Conservation (phyloP, 2,113 vertebrate genomes). For the Rostratula benghalensis region DNA sequence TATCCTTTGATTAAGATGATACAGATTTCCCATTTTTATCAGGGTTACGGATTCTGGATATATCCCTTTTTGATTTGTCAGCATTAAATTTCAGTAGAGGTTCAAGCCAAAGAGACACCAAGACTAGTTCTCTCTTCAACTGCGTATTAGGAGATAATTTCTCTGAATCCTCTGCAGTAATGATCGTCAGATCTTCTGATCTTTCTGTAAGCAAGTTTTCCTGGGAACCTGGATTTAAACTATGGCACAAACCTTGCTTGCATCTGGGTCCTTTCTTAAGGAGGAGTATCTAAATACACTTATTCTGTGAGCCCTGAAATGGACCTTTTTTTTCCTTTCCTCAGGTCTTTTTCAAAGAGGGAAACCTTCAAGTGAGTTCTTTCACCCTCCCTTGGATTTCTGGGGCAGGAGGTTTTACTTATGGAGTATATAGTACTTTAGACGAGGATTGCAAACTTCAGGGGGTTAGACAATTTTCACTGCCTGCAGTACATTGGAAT, state of each 20-base stretch:
- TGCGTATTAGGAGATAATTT: constrained; percentile 71
- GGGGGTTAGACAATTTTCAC: constrained; percentile 15
- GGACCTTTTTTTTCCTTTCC: constrained; percentile 59
- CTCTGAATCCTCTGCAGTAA: constrained; percentile 76
- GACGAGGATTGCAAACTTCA: constrained; percentile 59
- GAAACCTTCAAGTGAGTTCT: constrained; percentile 71
- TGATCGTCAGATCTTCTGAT: constrained; percentile 71
- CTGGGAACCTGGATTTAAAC: constrained; percentile 71
- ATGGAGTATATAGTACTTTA: constrained; percentile 51
- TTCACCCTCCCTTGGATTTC: constrained; percentile 67
- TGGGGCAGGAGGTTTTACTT: constrained; percentile 71
- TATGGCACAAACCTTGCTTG: constrained; percentile 65
- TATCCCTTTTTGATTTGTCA: constrained; percentile 79
- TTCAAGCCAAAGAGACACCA: constrained; percentile 73
- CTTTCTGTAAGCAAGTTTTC: constrained; percentile 73
- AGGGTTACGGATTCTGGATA: constrained; percentile 74
- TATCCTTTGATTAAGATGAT: constrained; percentile 82
- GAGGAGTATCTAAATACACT: constrained; percentile 73
- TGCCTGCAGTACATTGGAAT: constrained; percentile 28
- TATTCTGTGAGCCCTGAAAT: constrained; percentile 65
- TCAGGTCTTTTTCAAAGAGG: constrained; percentile 68
- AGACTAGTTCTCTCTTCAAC: constrained; percentile 74
- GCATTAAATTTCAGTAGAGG: constrained; percentile 78
- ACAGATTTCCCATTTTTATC: constrained; percentile 76
- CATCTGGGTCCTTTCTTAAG: constrained; percentile 65